Base-by-base conservation (phyloP, 2,888 invertebrate genomes). In the Allacma fusca region DNA sequence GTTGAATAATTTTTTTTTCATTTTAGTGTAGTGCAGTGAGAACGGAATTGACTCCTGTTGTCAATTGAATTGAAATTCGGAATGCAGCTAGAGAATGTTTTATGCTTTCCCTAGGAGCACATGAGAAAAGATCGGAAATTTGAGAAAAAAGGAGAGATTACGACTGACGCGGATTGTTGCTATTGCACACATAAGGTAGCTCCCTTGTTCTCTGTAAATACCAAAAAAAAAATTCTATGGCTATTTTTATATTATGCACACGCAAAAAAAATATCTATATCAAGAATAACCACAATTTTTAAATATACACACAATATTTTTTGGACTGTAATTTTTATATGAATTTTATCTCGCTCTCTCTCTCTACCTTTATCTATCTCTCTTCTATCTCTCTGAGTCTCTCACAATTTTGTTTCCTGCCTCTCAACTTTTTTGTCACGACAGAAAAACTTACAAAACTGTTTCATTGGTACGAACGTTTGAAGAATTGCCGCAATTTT, bases 131-230 rank as follows among this genome's bases (percentile, higher is more conserved):
- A 85, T 83, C 85, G 83, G 83, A 84, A 84, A 84, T 76, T 88
- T 87, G 91, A 92, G 88, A 91, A 91, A 91, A 89, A 92, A 89
- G 94, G 94, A 90, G 94, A 95, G 90, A 91, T 94, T 89, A 94
- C 94, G 90, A 94, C 93, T 90, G 95, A 95, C 91, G 94, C 94
- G 91, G 95, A 95, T 91, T 95, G 95, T 93, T 95, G 95, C 92
- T 95, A 94, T 93, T 95, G 95, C 92, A 94, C 94, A 89, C 92
- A 94, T 88, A 95, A 95, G 94, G 95, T 95, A 93, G 88, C 67
- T 59, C 67, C 67, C 34, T 67, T 29, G n/a, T 67, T 28, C 67
- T 67, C 26, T 29, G 29, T 67, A 28, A 13, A 19, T 21, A 59
- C 19, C 59, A 59, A 65, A 65, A n/a, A n/a, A n/a, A n/a, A n/a